Evolutionary conservation across 2,797 vertebrate species (phyloP).

Genomic region (Amniataba percoides): DNA sequence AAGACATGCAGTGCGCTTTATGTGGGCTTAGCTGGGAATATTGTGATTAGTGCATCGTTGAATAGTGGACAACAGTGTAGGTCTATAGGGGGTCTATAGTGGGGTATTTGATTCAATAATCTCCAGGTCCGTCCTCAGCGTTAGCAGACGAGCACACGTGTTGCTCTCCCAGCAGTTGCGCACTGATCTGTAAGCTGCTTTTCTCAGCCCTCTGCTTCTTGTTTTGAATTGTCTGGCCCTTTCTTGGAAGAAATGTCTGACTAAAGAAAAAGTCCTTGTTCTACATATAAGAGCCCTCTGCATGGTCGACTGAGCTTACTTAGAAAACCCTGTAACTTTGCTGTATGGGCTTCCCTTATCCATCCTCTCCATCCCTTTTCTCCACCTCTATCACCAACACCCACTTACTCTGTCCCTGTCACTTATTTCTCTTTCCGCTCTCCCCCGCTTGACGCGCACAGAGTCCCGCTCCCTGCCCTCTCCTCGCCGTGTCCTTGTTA

Average conservation of each 20-base stretch:
- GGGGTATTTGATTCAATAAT: background rate
- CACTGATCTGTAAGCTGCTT: background rate
- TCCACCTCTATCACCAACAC: constrained; percentile 4
- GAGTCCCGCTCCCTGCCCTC: constrained; percentile 17
- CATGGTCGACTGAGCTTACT: constrained; percentile 16
- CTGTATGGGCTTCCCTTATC: background rate
- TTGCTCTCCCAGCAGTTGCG: background rate
- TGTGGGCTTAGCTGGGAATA: background rate
- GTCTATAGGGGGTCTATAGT: no score
- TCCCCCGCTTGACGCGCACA: background rate
- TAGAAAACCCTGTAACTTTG: constrained; percentile 15
- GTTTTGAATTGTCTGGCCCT: background rate
- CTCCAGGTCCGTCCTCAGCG: background rate
- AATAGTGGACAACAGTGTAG: no score
- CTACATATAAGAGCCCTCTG: background rate
- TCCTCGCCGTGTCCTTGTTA: constrained; percentile 54
- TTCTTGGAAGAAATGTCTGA: constrained; percentile 29
- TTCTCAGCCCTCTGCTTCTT: constrained; percentile 1
- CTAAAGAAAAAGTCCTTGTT: background rate
- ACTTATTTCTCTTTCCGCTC: background rate
- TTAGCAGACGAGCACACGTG: background rate
- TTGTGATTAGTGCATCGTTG: no score
- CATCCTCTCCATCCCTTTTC: background rate
- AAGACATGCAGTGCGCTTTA: no score
- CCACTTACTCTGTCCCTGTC: background rate